Percentiles rank a stretch among this genome's conserved stretches.
Evolutionary conservation across 2,797 vertebrate genomes (phyloP).

Genomic region (Ambastaia sidthimunki): DNA sequence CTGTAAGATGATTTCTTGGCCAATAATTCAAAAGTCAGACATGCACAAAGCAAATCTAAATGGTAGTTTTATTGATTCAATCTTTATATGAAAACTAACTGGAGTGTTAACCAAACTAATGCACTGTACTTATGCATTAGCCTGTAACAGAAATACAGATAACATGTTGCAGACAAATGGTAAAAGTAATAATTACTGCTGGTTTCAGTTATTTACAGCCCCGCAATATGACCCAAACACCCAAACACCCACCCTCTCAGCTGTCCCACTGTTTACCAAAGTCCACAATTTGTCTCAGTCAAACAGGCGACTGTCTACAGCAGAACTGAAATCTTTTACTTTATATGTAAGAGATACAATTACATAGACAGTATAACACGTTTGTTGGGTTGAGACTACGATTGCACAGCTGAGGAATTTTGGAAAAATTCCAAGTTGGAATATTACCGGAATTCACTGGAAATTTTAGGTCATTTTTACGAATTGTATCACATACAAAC

Average conservation of each 20-base stretch:
- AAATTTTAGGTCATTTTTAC: too few relatives aligned
- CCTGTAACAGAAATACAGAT: background rate
- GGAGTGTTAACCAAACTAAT: background rate
- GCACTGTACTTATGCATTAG: background rate
- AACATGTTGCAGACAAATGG: background rate
- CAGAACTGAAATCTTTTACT: background rate
- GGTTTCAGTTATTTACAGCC: conserved; percentile 39
- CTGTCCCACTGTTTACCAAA: conserved; percentile 24
- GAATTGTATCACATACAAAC: too few relatives aligned
- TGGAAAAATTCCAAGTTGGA: too few relatives aligned
- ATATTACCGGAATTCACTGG: too few relatives aligned
- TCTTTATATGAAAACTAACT: background rate
- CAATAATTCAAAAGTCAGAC: conserved; percentile 10
- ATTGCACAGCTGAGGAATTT: too few relatives aligned
- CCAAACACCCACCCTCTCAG: conserved; percentile 30
- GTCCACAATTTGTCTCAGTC: conserved; percentile 17
- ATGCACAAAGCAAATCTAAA: conserved; percentile 9
- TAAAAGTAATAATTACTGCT: conserved; percentile 19
- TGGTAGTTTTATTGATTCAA: background rate
- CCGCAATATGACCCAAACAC: conserved; percentile 1
- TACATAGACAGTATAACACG: background rate
- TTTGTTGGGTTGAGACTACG: background rate
- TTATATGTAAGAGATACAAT: conserved; percentile 5
- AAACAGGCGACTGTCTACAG: conserved; percentile 3
- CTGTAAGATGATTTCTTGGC: conserved; percentile 13